A percentile compares a stretch with the other conserved stretches of the same genome.
Evolutionary conservation across 2,888 invertebrate species (phyloP).

Genomic region (Phengaris alcon): DNA sequence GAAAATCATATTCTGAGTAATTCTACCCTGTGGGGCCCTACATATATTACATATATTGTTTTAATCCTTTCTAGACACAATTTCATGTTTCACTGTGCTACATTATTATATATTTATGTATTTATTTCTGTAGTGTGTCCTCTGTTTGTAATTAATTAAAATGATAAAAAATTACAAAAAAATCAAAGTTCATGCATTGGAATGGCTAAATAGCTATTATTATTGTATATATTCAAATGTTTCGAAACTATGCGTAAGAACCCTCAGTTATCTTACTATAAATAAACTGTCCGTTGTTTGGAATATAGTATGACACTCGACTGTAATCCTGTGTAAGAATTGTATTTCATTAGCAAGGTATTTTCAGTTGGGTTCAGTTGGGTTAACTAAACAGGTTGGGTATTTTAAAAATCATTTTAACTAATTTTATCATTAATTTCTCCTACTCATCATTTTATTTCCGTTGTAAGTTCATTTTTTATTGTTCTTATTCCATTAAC

Average conservation of each 20-base stretch:
- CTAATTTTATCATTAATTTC: constrained; percentile 56
- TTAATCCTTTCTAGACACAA: constrained; percentile 66
- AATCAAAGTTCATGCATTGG: constrained; percentile 62
- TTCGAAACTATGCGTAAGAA: constrained; percentile 65
- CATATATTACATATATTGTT: constrained; percentile 60
- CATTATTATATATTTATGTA: constrained; percentile 73
- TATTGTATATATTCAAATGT: constrained; percentile 72
- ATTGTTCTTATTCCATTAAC: constrained; percentile 77
- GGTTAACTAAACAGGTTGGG: constrained; percentile 64
- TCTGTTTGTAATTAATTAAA: constrained; percentile 73
- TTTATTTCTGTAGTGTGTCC: constrained; percentile 73
- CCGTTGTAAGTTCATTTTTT: constrained; percentile 70
- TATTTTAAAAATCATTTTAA: constrained; percentile 54
- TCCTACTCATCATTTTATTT: constrained; percentile 55
- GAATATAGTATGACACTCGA: not conserved
- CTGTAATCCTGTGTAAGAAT: not conserved
- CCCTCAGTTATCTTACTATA: constrained; percentile 49
- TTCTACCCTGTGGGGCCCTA: constrained; percentile 43
- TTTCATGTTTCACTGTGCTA: constrained; percentile 65
- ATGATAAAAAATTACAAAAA: constrained; percentile 59
- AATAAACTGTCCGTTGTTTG: not conserved
- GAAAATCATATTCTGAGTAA: constrained; percentile 23
- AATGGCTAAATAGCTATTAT: constrained; percentile 65
- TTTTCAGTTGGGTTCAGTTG: too few species aligned
- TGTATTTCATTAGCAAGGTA: constrained; percentile 34